Base-by-base conservation (phyloP, 2,888 invertebrate genomes). In the Lydus trimaculatus region DNA sequence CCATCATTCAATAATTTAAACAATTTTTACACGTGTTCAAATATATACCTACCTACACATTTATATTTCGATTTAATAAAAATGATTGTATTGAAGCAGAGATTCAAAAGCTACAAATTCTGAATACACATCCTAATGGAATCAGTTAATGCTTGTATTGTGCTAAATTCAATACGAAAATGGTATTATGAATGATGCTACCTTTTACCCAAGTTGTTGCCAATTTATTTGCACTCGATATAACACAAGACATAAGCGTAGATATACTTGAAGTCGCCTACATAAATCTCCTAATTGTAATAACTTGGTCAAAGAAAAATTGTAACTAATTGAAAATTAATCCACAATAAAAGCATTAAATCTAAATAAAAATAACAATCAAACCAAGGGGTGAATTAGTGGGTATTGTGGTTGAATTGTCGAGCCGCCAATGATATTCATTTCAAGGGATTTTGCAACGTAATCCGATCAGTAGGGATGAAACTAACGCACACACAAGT, bases 141-240 rank as follows among this genome's bases (percentile, higher is more conserved):
- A 77, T 75, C 76, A 67, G 70, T 73, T 77, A 77, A 75, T 76
- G 75, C 75, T 64, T 62, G 67, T 65, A 77, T 77, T 77, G 77
- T 77, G 72, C 72, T 66, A 74, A 52, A 52, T 52, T 52, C 23
- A 15, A 71, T 66, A 65, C 60, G 73, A 71, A 75, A 72, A 71
- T 72, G 69, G 73, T 74, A 71, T 69, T 72, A 69, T 73, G 73
- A 73, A 74, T 74, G 73, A 70, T 72, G 70, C 73, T 71, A 70
- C 68, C 63, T 48, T 48, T 20, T 20, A 25, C 59, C 61, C 11
- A 5, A 9, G 20, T 25, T 52, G 23, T 52, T 52, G 25, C 52
- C 52, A 52, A 13, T 52, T 52, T 52, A 20, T 23, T 48, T 11
- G 20, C 20, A 11, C 20, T 48, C 48, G 8, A 48, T 23, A 8